Evolutionary conservation across 2,113 vertebrate species (phyloP).

Genomic region (Anarhynchus alexandrinus): DNA sequence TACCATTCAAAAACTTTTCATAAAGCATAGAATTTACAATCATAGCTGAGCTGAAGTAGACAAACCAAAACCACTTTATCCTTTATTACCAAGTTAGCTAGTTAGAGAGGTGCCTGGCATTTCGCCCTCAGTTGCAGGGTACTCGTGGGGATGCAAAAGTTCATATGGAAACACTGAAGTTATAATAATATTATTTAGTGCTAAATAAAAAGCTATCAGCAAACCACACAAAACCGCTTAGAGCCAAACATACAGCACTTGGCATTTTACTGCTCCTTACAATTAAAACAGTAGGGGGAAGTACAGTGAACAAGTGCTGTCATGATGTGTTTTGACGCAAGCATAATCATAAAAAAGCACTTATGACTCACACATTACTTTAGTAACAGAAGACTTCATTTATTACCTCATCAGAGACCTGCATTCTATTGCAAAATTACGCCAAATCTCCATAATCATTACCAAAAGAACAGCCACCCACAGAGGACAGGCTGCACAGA

Average conservation of each 20-base stretch:
- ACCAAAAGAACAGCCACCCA: not conserved
- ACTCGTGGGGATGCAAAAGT: not conserved
- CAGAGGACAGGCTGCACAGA: not conserved
- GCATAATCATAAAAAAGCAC: constrained; percentile 18
- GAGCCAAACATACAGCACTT: not conserved
- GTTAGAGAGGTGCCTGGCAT: not conserved
- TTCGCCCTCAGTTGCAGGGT: not conserved
- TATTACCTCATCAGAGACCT: constrained; percentile 27
- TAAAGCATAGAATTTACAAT: not conserved
- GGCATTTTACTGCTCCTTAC: not conserved
- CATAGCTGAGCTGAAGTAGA: not conserved
- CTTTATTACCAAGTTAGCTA: not conserved
- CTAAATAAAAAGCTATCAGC: not conserved
- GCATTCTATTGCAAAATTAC: not conserved
- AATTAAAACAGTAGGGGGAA: not conserved
- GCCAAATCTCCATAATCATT: not conserved
- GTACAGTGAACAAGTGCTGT: constrained; percentile 21
- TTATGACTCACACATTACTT: constrained; percentile 15
- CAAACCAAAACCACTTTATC: not conserved
- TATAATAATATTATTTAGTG: not conserved
- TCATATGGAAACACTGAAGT: not conserved
- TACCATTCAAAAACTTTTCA: not conserved
- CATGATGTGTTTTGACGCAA: constrained; percentile 40
- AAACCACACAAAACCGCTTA: not conserved
- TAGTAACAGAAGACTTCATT: constrained; percentile 19